Evolutionary conservation across 2,888 invertebrate species (phyloP), one percentile per base, ranked within the genome.

Genomic region (Chrysolina haemoptera): DNA sequence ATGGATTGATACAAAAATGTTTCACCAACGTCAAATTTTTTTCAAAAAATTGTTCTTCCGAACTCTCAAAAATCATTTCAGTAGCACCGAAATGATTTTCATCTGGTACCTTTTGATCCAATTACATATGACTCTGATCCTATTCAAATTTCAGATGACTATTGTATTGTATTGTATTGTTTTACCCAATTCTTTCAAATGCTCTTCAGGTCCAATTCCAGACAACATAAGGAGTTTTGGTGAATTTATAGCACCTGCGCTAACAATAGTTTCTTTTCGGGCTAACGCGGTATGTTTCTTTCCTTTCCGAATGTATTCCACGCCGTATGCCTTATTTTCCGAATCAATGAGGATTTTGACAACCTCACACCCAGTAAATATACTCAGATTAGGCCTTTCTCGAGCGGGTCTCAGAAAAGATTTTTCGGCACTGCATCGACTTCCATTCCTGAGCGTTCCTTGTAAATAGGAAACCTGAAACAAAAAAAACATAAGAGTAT

Each of bases 221-320:
- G 96, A 96, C 9, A 98, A 86, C 95, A 97, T 95, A 9, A 98
- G 90, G 1, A 98, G 85, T 86, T 98, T 97, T 0, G 98, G 96
- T 0, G 96, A 94, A 82, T 95, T 95, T 79, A 98, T 93, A 1
- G 96, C 91, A 0, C 98, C 98, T 2, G 95, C 96, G 14, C 94
- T 93, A 18, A 97, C 83, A 69, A 98, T 94, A 0, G 98, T 93
- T 88, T 96, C 96, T 85, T 93, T 94, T 1, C 90, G 90, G 0
- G 94, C 95, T 65, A 85, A 87, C 0, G 92, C 91, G 9, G 62
- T 79, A 40, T 83, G 80, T n/a, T 79, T 83, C 18, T 79, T 75
- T 35, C 89, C 88, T 16, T 91, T 89, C 69, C 92, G 90, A 0
- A 90, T 86, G 76, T 92, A 93, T 79, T 93, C 89, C 0, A 95